These are phyloP conservation scores for Neoitamus cyanurus DNA, from an alignment of 2,888 invertebrate genomes.

Conservation along the genomic window DNA sequence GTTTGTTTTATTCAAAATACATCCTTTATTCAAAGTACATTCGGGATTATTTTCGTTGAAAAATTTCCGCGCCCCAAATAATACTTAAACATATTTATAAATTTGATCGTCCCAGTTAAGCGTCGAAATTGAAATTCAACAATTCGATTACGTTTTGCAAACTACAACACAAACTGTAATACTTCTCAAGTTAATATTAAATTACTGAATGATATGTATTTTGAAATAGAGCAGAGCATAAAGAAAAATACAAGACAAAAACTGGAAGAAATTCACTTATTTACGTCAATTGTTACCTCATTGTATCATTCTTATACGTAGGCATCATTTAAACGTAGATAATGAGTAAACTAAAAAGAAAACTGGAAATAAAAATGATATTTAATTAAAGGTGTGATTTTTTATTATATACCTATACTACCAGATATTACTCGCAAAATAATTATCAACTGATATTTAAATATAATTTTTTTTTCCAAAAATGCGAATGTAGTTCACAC, in stretches of 20 bases:
- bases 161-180: constrained; percentile 16
- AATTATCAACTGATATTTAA: too few relatives aligned
- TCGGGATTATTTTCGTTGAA: too few relatives aligned
- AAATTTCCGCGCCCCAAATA: too few relatives aligned
- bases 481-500: too few relatives aligned
- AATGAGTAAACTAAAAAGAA: not conserved
- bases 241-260: not conserved
- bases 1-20: too few relatives aligned
- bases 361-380: constrained; percentile 16
- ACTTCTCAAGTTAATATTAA: not conserved
- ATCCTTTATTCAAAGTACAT: too few relatives aligned
- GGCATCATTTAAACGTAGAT: constrained; percentile 1
- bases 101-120: not conserved
- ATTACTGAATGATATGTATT: not conserved
- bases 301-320: constrained; percentile 30
- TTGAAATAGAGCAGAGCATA: not conserved
- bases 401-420: not conserved
- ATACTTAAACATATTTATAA: not conserved
- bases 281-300: constrained; percentile 44
- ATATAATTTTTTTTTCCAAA: too few relatives aligned
- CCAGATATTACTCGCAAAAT: too few relatives aligned
- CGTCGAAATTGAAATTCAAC: not conserved
- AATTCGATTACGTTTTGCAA: not conserved
- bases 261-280: constrained; percentile 20
- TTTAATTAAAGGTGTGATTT: not conserved